phyloP scores from a whole-genome alignment of 2,113 vertebrate species.

The Pygoscelis adeliae region DNA sequence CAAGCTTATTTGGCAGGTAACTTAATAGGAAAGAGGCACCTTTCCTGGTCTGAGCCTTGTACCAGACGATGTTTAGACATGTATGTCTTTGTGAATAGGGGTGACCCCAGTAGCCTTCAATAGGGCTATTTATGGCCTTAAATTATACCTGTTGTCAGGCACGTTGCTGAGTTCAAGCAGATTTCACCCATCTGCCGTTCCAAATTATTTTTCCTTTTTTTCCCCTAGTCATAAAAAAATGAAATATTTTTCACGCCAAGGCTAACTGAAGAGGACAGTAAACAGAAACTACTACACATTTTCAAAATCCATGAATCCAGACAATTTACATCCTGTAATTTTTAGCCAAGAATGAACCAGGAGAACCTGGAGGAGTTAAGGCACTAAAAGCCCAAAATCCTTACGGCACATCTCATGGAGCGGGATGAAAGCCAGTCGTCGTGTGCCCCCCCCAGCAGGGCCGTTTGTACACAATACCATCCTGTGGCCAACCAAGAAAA shows the following conservation, averaged over 20 bases:
- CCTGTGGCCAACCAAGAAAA: not conserved
- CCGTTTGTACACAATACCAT: no score
- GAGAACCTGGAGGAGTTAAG: not conserved
- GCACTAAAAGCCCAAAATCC: not conserved
- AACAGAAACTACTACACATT: not conserved
- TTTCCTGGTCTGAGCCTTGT: not conserved
- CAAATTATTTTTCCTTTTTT: not conserved
- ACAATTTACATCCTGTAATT: not conserved
- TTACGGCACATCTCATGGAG: no score
- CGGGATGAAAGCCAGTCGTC: not conserved
- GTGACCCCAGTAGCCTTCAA: not conserved
- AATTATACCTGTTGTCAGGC: not conserved
- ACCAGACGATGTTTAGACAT: not conserved
- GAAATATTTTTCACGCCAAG: not conserved
- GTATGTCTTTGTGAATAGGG: not conserved
- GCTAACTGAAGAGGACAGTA: not conserved
- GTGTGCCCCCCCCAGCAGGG: not conserved
- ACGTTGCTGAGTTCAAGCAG: not conserved
- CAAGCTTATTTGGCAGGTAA: not conserved
- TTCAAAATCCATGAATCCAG: not conserved
- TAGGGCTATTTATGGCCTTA: no score
- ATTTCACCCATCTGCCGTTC: not conserved
- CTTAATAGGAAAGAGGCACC: not conserved
- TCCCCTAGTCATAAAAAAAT: not conserved
- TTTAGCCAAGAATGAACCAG: not conserved